A percentile compares a stretch with the other conserved stretches of the same genome.
Conservation (phyloP, 1,140 invertebrate species). For the Chymomyza costata region DNA sequence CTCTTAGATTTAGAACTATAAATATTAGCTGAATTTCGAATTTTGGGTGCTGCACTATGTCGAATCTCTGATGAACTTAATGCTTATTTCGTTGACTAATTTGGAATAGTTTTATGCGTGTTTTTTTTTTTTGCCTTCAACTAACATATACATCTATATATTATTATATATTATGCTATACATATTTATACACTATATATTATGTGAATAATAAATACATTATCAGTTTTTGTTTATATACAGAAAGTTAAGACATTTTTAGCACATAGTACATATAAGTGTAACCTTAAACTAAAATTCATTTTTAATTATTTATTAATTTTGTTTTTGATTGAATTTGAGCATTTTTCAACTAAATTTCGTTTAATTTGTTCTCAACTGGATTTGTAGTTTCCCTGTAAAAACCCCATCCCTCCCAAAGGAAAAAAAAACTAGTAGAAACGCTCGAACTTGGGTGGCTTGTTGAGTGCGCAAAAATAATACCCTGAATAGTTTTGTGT, state of each 20-base stretch:
- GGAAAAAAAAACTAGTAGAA: conserved; percentile 67
- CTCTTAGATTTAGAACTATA: conserved; percentile 43
- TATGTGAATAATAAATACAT: conserved; percentile 38
- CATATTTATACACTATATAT: conserved; percentile 17
- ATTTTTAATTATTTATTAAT: conserved; percentile 20
- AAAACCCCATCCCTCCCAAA: not conserved
- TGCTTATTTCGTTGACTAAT: conserved; percentile 60
- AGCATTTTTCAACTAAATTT: conserved; percentile 57
- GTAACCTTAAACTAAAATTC: conserved; percentile 11
- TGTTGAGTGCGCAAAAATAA: conserved; percentile 75
- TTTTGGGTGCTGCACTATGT: conserved; percentile 46
- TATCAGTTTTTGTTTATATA: conserved; percentile 35
- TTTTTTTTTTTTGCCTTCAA: too few relatives aligned
- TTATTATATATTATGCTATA: conserved; percentile 27
- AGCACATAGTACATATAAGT: not conserved
- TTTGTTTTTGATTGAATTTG: conserved; percentile 47
- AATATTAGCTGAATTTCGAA: conserved; percentile 29
- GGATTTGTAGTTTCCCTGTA: not conserved
- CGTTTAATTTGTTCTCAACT: conserved; percentile 3
- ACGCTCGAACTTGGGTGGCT: conserved; percentile 70
- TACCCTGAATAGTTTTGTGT: conserved; percentile 75
- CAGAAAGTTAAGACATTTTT: conserved; percentile 21
- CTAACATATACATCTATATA: too few relatives aligned
- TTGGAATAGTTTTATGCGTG: conserved; percentile 73
- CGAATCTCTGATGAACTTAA: conserved; percentile 47